These are phyloP conservation scores for Zalophus californianus DNA, from an alignment of 2,797 vertebrate species.

Conservation along the genomic window DNA sequence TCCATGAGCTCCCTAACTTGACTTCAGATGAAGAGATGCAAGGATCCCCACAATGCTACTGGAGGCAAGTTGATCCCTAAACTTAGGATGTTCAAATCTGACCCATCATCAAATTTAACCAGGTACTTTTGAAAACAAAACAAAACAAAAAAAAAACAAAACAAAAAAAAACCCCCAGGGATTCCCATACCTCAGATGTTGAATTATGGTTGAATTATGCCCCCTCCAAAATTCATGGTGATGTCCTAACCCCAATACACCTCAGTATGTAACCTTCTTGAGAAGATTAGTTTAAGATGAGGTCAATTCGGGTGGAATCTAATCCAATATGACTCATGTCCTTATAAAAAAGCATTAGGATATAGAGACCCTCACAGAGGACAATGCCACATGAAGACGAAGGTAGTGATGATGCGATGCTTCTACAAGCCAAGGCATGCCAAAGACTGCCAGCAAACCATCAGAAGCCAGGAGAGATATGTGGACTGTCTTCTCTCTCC, in stretches of 20 bases:
- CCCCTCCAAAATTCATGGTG: not conserved
- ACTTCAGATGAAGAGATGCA: not conserved
- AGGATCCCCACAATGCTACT: not conserved
- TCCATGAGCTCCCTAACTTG: not conserved
- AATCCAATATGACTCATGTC: not conserved
- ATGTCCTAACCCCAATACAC: not conserved
- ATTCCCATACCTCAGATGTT: not conserved
- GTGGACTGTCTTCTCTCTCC: accelerated
- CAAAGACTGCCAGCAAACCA: not conserved
- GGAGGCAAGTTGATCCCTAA: not conserved
- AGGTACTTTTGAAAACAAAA: not conserved
- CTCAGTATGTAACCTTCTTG: not conserved
- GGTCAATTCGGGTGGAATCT: not conserved
- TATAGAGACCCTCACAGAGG: not conserved
- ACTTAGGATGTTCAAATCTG: not conserved
- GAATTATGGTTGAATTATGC: not conserved
- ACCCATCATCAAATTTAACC: not conserved
- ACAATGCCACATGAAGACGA: not conserved
- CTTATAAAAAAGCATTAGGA: not conserved
- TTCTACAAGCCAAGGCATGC: not conserved
- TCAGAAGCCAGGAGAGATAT: not conserved
- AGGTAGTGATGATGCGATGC: not conserved
- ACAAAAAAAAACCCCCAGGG: not conserved
- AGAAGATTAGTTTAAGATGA: not conserved
- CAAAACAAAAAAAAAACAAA: not conserved